Conservation (phyloP, 2,113 vertebrate species). For the Sebastes schlegelii region DNA sequence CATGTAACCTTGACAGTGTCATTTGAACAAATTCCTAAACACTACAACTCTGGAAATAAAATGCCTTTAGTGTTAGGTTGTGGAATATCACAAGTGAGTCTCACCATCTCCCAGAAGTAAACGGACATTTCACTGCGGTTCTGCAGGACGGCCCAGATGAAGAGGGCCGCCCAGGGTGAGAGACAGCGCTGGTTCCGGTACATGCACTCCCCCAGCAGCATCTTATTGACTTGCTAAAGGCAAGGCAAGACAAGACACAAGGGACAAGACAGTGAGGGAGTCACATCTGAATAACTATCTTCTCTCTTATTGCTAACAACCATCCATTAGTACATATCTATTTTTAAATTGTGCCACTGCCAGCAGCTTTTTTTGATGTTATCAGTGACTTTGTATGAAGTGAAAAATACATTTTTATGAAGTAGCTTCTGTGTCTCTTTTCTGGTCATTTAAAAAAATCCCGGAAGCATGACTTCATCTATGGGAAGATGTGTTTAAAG, state of each 20-base stretch:
- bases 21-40: neutral
- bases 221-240: conserved; percentile 62
- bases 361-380: neutral
- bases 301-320: neutral
- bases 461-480: no score
- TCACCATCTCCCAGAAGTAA: conserved; percentile 93
- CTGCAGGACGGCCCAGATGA: conserved; percentile 90
- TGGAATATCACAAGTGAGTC: neutral
- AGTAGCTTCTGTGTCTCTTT: no score
- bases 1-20: neutral
- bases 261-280: no score
- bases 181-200: conserved; percentile 53
- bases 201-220: conserved; percentile 42
- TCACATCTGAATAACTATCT: neutral
- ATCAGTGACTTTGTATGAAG: neutral
- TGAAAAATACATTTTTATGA: neutral
- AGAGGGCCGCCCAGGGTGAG: conserved; percentile 86
- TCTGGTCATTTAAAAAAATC: no score
- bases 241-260: neutral
- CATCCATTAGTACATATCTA: neutral
- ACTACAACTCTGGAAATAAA: neutral
- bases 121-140: conserved; percentile 88
- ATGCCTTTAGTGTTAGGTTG: neutral
- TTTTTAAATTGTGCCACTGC: neutral
- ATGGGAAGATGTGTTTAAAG: no score